Evolutionary conservation across 2,113 vertebrate species (phyloP), one percentile per base, ranked within the genome.

Genomic region (Pycnonotus jocosus): DNA sequence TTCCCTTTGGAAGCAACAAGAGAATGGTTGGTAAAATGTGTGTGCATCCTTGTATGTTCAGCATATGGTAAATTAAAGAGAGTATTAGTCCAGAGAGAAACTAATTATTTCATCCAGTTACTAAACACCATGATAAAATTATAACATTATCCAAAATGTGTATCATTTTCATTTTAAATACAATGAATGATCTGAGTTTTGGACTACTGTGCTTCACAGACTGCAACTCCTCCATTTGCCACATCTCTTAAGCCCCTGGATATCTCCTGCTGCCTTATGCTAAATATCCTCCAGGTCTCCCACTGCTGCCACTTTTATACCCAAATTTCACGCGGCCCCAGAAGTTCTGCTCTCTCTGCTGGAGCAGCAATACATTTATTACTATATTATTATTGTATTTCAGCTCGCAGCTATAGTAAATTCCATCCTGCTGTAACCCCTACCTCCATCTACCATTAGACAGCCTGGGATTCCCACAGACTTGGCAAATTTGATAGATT

Each of bases 401-500:
- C 88, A 77, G 95, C 96, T 95, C 12, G n/a, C 81, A 95, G 95
- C 91, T 79, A 90, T 51, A 82, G 80, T 38, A 87, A 95, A 94
- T 93, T 94, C 82, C 90, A 91, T 64, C 78, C 91, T 72, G 94
- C 94, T 88, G 82, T 86, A 96, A 95, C 94, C 90, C 93, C 93
- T 92, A 62, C 91, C 71, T 95, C 90, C 86, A 88, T 84, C 65
- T 93, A 91, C 96, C 88, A 96, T 96, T 95, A 94, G 81, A 65
- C 58, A 90, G 88, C 69, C 53, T 50, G 37, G 68, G 86, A 96
- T 93, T 94, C 96, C 93, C 76, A 93, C 96, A 86, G 95, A 77
- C 84, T 83, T 94, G 76, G 90, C 90, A 94, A 94, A 93, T 91
- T 91, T 96, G 95, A 97, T 96, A 90, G 95, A 97, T 97, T 93